These are phyloP conservation scores for Loriculus beryllinus DNA, from an alignment of 2,797 vertebrate genomes.

Conservation along the genomic window DNA sequence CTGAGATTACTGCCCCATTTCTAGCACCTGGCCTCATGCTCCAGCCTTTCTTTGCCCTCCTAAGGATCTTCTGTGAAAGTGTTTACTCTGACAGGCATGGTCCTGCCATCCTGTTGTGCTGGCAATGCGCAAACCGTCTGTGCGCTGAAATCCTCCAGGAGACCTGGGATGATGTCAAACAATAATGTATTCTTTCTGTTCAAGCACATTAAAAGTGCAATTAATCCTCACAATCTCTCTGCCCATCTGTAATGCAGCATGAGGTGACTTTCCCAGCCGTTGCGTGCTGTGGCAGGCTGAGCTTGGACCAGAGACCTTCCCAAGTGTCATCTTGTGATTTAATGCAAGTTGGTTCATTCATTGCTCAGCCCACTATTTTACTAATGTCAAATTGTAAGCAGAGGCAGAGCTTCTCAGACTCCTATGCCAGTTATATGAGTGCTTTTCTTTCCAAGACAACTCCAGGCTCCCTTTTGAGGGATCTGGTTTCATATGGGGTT, in stretches of 20 bases:
- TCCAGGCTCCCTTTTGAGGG: neutral
- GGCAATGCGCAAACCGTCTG: neutral
- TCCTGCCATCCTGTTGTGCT: neutral
- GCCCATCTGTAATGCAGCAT: neutral
- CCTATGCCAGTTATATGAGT: neutral
- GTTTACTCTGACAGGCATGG: neutral
- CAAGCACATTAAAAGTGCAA: conserved; percentile 16
- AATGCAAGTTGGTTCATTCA: neutral
- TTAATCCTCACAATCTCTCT: conserved; percentile 10
- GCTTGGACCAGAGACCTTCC: neutral
- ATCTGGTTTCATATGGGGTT: neutral
- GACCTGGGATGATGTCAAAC: neutral
- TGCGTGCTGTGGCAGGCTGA: neutral
- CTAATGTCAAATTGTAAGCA: neutral
- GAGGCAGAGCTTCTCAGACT: neutral
- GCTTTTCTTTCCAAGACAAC: neutral
- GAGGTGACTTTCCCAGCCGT: neutral
- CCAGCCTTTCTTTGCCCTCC: neutral
- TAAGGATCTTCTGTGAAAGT: neutral
- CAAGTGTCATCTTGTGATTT: neutral
- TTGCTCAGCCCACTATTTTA: neutral
- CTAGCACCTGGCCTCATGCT: neutral
- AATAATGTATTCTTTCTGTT: conserved; percentile 37
- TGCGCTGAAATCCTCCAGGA: conserved; percentile 7
- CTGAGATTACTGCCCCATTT: neutral